Evolutionary conservation across 1,140 invertebrate species (phyloP).

Genomic region (Aphelinus atriplicis): DNA sequence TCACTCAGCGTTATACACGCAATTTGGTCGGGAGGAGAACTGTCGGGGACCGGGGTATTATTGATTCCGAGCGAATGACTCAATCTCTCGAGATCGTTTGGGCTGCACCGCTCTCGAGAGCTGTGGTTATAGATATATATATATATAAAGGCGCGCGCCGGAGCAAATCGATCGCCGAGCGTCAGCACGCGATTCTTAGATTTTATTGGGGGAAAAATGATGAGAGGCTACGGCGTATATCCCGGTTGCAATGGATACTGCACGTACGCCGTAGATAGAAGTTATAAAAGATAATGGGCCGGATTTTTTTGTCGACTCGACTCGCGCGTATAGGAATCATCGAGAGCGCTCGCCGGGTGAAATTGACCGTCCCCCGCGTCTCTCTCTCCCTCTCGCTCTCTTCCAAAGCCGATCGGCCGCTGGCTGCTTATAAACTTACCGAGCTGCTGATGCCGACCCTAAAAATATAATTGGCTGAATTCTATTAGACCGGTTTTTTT

Average conservation of each 20-base stretch:
- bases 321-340: not conserved
- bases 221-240: not conserved
- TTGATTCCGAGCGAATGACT: slow-evolving; percentile 37
- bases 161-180: not conserved
- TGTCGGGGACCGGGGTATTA: not conserved
- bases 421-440: not conserved
- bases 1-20: no score
- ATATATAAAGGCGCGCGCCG: no score
- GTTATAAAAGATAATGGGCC: slow-evolving; percentile 26
- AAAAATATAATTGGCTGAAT: slow-evolving; percentile 56
- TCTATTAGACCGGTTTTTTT: slow-evolving; percentile 52
- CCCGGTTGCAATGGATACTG: not conserved
- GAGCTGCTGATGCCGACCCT: slow-evolving; percentile 5
- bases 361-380: not conserved
- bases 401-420: not conserved
- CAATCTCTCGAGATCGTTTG: slow-evolving; percentile 7
- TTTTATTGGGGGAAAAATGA: slow-evolving; percentile 29
- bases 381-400: no score
- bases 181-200: slow-evolving; percentile 21
- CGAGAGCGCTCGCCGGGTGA: not conserved
- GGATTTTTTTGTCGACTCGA: not conserved
- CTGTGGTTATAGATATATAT: slow-evolving; percentile 16
- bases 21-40: no score
- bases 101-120: not conserved
- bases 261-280: slow-evolving; percentile 18